Evolutionary conservation across 30 jellyfish, hydroid and myxozoan species (phyloP).

Genomic region (Calvadosia cruxmelitensis): DNA sequence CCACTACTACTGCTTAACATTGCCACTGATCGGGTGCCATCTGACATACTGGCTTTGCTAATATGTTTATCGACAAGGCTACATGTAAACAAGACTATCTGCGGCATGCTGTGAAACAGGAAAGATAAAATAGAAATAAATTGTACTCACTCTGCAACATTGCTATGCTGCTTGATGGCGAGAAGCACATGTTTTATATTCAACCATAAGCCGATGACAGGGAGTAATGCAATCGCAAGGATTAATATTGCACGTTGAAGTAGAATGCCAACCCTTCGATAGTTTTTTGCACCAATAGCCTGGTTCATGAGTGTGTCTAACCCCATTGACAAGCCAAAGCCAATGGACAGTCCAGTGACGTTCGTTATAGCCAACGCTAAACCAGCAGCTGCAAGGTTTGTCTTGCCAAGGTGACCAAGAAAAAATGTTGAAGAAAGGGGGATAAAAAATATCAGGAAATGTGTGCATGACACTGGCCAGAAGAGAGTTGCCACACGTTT

Average conservation of each 20-base stretch:
- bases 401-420: conserved; percentile 35
- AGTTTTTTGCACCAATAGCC: conserved; percentile 51
- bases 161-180: conserved; percentile 27
- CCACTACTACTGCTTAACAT: too few relatives aligned
- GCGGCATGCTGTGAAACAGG: too few relatives aligned
- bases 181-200: conserved; percentile 17
- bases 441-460: conserved; percentile 17
- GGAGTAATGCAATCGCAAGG: conserved; percentile 13
- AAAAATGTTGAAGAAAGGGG: conserved; percentile 19
- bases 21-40: too few relatives aligned
- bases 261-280: conserved; percentile 29
- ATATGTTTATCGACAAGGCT: conserved; percentile 30
- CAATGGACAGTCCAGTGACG: conserved; percentile 28
- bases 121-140: too few relatives aligned
- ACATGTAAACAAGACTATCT: neutral
- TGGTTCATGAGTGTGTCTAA: conserved; percentile 36
- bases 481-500: conserved; percentile 13
- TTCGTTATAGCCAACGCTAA: conserved; percentile 27
- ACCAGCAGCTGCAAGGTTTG: conserved; percentile 36
- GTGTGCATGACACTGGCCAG: conserved; percentile 25
- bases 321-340: conserved; percentile 20
- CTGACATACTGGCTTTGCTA: too few relatives aligned
- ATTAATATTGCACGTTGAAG: conserved; percentile 22
- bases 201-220: conserved; percentile 38
- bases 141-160: conserved; percentile 29